A percentile compares a stretch with the other conserved stretches of the same genome.
Evolutionary conservation across 2,113 vertebrate genomes (phyloP).

Genomic region (Peromyscus californicus): DNA sequence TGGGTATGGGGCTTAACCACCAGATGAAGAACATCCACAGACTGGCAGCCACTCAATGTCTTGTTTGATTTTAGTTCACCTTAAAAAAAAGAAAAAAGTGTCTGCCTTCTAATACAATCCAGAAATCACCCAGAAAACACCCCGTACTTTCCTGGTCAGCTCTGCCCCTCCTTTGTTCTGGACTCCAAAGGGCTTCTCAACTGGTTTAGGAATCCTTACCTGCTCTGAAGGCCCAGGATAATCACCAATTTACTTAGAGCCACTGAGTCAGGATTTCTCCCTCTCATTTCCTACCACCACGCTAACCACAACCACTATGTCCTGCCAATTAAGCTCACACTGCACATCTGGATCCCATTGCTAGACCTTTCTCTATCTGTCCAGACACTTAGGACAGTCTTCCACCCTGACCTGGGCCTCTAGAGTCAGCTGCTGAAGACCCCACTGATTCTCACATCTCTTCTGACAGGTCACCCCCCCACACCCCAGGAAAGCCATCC

Average conservation of each 20-base stretch:
- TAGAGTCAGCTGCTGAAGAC: neutral
- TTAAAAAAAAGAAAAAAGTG: neutral
- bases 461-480: too few species aligned
- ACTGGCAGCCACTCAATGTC: too few species aligned
- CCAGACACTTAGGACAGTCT: neutral
- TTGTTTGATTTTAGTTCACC: neutral
- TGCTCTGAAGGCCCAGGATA: neutral
- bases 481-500: neutral
- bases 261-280: rapidly evolving
- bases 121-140: neutral
- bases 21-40: neutral
- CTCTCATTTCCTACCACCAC: neutral
- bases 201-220: neutral
- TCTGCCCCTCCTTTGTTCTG: neutral
- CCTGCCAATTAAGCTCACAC: neutral
- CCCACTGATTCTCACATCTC: neutral
- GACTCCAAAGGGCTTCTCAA: neutral
- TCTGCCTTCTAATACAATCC: neutral
- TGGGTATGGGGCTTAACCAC: neutral
- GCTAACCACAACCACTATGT: neutral
- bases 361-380: neutral
- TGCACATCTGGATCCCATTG: rapidly evolving
- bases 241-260: neutral
- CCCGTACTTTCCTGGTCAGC: neutral
- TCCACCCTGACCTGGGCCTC: neutral